Base-by-base conservation (phyloP, 2,888 invertebrate species). In the Andrena flavipes region DNA sequence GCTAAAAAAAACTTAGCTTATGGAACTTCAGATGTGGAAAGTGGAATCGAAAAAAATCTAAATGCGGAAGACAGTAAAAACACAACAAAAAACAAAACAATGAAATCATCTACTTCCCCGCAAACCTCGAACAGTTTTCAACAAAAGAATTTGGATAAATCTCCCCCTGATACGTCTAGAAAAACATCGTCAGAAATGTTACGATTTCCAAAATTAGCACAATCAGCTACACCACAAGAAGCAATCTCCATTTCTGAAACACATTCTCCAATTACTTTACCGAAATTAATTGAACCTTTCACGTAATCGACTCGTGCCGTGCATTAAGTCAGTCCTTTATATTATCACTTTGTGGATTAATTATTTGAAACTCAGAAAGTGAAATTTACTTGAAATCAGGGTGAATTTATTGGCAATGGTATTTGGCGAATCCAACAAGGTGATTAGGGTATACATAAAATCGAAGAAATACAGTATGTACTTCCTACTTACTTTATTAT, bases 281-380 rank as follows among this genome's bases (percentile, higher is more conserved):
- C 92, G 2, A 91, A 91, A 78, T 76, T 92, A n/a, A 85, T 87
- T 60, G 89, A 91, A 51, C 80, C 88, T 1, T 86, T 87, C 56
- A 75, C 78, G 10, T 83, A 86, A 49, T 79, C 87, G 4, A 74
- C 75, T 59, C 87, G 88, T 42, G 80, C 84, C 8, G 68, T 78
- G 5, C 82, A 88, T 48, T 91, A 64, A 86, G 71, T 33, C 7
- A 26, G 23, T 48, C 20, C 35, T 54, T 29, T 23, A 0, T 20
- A 20, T 51, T 33, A 2, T 16, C 16, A n/a, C 30, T 20, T 51
- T 23, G n/a, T 54, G 33, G 51, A 54, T 7, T 33, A 10, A 16
- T 26, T 74, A 35, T n/a, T 23, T 1, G 30, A 8, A 42, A 35
- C 0, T 56, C 65, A 29, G 5, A 6, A 33, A 23, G 10, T 23